These are phyloP conservation scores for Athalia cordata DNA, from an alignment of 2,888 invertebrate species.

Conservation along the genomic window DNA sequence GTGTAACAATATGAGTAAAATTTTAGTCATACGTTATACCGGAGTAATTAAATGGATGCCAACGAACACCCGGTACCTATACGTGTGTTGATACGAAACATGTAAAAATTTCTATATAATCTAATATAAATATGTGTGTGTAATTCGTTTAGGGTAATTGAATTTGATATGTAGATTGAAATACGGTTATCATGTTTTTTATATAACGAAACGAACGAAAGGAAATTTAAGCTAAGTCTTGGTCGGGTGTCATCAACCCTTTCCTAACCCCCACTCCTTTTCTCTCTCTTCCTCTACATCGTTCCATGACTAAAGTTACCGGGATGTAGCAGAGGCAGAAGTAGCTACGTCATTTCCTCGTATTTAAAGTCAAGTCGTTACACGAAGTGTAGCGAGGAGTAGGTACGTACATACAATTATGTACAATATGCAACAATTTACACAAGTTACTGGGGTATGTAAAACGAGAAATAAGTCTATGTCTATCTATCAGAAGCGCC, in stretches of 20 bases:
- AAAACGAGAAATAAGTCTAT: slow-evolving; percentile 1
- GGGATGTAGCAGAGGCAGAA: slow-evolving; percentile 3
- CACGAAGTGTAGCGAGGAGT: too few species aligned
- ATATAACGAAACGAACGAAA: too few species aligned
- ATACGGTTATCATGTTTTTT: too few species aligned
- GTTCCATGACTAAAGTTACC: slow-evolving; percentile 28
- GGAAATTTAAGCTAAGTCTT: too few species aligned
- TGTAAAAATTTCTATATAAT: too few species aligned
- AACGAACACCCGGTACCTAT: not conserved
- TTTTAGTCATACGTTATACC: not conserved
- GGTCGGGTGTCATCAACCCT: slow-evolving; percentile 18
- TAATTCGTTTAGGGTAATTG: not conserved
- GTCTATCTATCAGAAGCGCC: slow-evolving; percentile 16
- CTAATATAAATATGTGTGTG: too few species aligned
- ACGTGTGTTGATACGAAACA: too few species aligned
- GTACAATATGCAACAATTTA: not conserved
- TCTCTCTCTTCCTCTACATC: not conserved
- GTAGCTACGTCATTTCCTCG: slow-evolving; percentile 28
- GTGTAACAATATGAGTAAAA: too few species aligned
- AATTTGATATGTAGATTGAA: not conserved
- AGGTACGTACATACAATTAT: not conserved
- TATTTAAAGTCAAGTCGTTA: too few species aligned
- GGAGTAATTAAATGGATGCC: slow-evolving; percentile 34
- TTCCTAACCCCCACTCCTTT: not conserved
- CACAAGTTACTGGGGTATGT: too few species aligned